phyloP scores from a whole-genome alignment of 2,113 vertebrate species.

The Paramormyrops kingsleyae region DNA sequence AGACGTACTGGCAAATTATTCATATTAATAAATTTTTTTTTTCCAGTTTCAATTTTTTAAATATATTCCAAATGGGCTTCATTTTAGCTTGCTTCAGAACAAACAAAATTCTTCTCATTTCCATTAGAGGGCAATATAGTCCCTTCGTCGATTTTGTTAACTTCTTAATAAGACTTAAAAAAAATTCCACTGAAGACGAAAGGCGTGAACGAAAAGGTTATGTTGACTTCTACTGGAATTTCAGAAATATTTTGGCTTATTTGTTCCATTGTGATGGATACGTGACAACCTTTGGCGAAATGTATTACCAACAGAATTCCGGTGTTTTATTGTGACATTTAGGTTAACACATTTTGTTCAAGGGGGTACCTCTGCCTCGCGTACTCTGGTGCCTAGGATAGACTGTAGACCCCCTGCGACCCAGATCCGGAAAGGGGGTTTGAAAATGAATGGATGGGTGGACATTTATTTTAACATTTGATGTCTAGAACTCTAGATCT shows the following conservation, averaged over 20 bases:
- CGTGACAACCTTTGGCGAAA: neutral
- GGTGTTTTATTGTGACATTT: neutral
- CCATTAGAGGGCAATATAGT: constrained; percentile 26
- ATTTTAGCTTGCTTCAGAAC: neutral
- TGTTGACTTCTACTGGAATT: neutral
- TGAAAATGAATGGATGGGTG: neutral
- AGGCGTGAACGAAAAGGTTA: neutral
- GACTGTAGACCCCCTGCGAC: neutral
- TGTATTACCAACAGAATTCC: neutral
- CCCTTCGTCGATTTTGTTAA: neutral
- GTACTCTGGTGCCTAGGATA: neutral
- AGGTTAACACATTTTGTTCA: neutral
- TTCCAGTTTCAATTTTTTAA: neutral
- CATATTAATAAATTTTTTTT: neutral
- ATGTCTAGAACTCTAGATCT: neutral
- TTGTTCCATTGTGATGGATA: neutral
- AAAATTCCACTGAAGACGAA: neutral
- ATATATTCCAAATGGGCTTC: neutral
- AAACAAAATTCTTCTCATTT: neutral
- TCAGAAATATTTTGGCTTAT: neutral
- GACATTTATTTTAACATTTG: neutral
- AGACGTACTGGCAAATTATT: neutral
- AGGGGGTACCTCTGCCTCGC: neutral
- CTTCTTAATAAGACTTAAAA: neutral
- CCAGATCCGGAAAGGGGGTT: neutral